phyloP scores from a whole-genome alignment of 35 echinoderm and acorn worm genomes.

The Heliocidaris erythrogramma region DNA sequence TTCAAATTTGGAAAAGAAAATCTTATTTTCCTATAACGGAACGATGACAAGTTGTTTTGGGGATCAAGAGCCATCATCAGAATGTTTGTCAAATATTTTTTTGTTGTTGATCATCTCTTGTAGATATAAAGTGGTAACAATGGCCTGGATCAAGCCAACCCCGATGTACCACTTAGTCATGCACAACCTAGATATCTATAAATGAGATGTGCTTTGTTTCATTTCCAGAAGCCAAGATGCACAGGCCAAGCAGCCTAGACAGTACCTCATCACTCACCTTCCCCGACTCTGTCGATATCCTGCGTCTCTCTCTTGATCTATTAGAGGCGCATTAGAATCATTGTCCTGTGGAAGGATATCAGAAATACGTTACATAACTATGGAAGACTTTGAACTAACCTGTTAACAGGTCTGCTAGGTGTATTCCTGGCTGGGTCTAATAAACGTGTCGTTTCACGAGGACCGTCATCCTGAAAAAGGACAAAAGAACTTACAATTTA shows the following conservation, averaged over 20 bases:
- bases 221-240: not conserved
- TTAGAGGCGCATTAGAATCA: not conserved
- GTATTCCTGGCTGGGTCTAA: conserved; percentile 23
- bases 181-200: too few species aligned
- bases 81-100: too few species aligned
- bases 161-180: too few species aligned
- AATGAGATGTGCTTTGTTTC: too few species aligned
- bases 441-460: conserved; percentile 43
- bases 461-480: conserved; percentile 7
- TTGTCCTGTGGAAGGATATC: not conserved
- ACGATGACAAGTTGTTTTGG: too few species aligned
- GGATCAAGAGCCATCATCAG: too few species aligned
- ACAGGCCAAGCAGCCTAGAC: not conserved
- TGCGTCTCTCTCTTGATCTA: not conserved
- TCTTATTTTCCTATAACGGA: too few species aligned
- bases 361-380: not conserved
- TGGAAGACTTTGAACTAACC: not conserved
- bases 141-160: too few species aligned
- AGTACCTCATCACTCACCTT: not conserved
- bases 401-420: conserved; percentile 43
- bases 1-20: too few species aligned
- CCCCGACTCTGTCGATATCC: not conserved
- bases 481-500: not conserved
- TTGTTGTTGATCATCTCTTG: too few species aligned
- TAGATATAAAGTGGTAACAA: too few species aligned